Conservation (phyloP, 2,113 vertebrate genomes). For the Chiloscyllium plagiosum region DNA sequence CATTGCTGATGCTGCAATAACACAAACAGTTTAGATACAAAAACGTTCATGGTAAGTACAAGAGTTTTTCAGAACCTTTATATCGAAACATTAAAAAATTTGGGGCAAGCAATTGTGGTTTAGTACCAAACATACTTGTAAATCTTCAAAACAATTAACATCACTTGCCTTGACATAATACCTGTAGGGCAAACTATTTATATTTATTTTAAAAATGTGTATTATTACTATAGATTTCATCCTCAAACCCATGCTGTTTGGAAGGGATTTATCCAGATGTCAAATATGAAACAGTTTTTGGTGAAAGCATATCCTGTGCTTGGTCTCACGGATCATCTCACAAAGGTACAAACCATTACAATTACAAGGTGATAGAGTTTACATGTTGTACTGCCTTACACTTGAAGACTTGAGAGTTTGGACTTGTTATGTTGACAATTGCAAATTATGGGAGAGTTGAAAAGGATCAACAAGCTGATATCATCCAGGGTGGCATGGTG, state of each 20-base stretch:
- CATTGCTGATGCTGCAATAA: background rate
- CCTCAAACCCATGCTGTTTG: constrained; percentile 37
- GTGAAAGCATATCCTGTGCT: constrained; percentile 45
- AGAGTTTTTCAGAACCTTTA: background rate
- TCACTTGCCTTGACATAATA: background rate
- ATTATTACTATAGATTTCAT: background rate
- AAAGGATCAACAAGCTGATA: background rate
- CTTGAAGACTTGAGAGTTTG: background rate
- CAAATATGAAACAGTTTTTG: constrained; percentile 48
- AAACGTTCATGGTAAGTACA: background rate
- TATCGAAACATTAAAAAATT: background rate
- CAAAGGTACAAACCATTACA: constrained; percentile 42
- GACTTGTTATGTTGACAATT: background rate
- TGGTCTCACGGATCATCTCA: constrained; percentile 45
- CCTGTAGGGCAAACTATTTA: background rate
- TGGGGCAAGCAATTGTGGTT: background rate
- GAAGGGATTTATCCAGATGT: constrained; percentile 48
- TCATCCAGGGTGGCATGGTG: background rate
- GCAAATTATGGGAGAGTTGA: background rate
- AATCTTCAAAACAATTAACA: background rate
- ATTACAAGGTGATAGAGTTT: background rate
- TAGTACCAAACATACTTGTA: background rate
- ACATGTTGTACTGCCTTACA: background rate
- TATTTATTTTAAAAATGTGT: background rate
- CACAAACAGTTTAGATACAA: background rate